Evolutionary conservation across 1,140 invertebrate species (phyloP).

Genomic region (Aphis craccivora): DNA sequence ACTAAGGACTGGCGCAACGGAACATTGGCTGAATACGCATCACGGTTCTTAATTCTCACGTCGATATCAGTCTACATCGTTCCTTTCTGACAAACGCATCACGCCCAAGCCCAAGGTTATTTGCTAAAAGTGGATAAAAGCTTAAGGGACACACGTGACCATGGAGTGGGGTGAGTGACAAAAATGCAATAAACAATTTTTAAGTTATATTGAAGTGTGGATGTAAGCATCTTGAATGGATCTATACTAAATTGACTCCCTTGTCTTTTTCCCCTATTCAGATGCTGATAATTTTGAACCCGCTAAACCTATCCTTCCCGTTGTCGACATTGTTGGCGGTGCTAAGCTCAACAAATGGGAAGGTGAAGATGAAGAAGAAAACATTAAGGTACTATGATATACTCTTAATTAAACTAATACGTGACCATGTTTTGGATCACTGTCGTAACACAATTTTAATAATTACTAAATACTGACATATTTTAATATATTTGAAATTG

Average conservation of each 20-base stretch:
- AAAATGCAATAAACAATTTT: neutral
- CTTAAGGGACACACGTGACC: constrained; percentile 30
- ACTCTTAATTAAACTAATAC: neutral
- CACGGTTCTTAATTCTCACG: neutral
- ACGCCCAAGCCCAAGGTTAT: too few relatives aligned
- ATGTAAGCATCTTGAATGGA: neutral
- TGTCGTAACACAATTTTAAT: neutral
- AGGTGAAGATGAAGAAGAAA: constrained; percentile 86
- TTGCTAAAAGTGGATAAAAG: neutral
- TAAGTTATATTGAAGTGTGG: neutral
- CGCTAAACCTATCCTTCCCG: neutral
- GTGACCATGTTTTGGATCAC: neutral
- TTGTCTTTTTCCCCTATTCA: constrained; percentile 59
- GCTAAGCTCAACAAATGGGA: constrained; percentile 79
- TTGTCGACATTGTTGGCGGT: constrained; percentile 63
- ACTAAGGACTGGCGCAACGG: neutral
- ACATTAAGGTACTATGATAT: constrained; percentile 74
- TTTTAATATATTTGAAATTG: neutral
- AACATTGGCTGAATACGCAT: neutral
- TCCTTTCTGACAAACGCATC: constrained; percentile 49
- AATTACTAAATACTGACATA: neutral
- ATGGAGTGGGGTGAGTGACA: constrained; percentile 51
- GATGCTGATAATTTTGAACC: constrained; percentile 65
- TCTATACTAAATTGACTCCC: neutral
- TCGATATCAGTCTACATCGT: neutral